phyloP scores from a whole-genome alignment of 2,113 vertebrate species.

The Egretta garzetta region DNA sequence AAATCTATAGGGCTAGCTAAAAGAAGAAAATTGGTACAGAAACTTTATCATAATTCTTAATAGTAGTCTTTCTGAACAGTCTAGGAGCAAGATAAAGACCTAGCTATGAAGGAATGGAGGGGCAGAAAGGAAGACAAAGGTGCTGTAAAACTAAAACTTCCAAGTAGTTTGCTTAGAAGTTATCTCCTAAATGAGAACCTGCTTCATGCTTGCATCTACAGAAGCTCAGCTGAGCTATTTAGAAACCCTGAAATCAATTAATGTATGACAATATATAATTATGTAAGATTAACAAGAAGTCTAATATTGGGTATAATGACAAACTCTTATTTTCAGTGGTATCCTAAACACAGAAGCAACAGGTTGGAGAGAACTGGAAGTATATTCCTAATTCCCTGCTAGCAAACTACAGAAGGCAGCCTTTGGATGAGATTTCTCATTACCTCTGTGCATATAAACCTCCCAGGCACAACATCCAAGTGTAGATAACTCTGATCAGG shows the following conservation, averaged over 20 bases:
- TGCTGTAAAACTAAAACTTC: neutral
- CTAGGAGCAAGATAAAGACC: neutral
- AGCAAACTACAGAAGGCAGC: neutral
- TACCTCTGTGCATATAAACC: too few relatives aligned
- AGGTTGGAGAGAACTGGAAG: neutral
- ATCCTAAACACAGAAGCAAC: neutral
- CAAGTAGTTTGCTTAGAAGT: neutral
- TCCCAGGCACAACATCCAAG: neutral
- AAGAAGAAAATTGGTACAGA: neutral
- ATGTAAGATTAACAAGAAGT: accelerated
- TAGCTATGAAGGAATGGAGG: neutral
- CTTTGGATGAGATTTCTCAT: neutral
- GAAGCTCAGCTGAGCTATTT: neutral
- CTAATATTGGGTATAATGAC: neutral
- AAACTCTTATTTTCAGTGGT: neutral
- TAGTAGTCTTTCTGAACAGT: neutral
- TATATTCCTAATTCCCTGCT: neutral
- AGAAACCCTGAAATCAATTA: neutral
- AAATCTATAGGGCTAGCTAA: neutral
- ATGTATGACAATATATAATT: neutral
- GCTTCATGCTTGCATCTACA: neutral
- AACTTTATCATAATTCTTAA: neutral
- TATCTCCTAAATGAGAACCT: neutral
- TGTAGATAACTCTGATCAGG: accelerated
- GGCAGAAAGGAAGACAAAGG: accelerated